Conservation (phyloP, 2,888 invertebrate species). For the Tethea ocularis region DNA sequence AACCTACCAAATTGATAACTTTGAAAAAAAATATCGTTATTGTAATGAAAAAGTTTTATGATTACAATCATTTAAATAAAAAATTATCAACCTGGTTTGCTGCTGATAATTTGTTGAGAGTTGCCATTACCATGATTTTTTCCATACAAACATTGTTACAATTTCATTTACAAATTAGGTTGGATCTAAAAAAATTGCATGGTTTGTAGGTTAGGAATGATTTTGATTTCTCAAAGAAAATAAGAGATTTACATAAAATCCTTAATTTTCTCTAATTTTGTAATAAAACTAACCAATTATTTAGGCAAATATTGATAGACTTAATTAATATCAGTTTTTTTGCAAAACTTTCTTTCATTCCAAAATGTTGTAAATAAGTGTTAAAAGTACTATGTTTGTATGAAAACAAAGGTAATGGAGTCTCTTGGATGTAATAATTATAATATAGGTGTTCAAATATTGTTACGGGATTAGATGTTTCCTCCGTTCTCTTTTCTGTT, state of each 20-base stretch:
- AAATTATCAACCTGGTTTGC: constrained; percentile 74
- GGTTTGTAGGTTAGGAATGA: not conserved
- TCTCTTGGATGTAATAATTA: constrained; percentile 49
- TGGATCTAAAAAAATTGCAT: not conserved
- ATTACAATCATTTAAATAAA: constrained; percentile 77
- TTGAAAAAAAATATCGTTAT: constrained; percentile 73
- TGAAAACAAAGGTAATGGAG: not conserved
- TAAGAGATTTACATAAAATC: not conserved
- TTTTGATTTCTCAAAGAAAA: not conserved
- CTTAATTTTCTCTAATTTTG: not conserved
- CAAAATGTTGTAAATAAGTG: not conserved
- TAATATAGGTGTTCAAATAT: constrained; percentile 82
- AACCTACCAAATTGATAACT: constrained; percentile 65
- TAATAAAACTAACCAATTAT: not conserved
- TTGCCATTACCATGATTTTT: constrained; percentile 6
- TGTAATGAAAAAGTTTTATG: constrained; percentile 80
- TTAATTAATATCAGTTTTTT: not conserved
- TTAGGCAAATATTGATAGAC: not conserved
- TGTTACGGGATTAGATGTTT: constrained; percentile 81
- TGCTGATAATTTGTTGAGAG: constrained; percentile 77
- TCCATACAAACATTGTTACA: not conserved
- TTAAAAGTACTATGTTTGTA: not conserved
- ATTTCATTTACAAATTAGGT: not conserved
- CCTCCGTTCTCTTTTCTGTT: constrained; percentile 75
- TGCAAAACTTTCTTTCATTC: not conserved